Base-by-base conservation (phyloP, 2,888 invertebrate species). In the Drosophila suboccidentalis region DNA sequence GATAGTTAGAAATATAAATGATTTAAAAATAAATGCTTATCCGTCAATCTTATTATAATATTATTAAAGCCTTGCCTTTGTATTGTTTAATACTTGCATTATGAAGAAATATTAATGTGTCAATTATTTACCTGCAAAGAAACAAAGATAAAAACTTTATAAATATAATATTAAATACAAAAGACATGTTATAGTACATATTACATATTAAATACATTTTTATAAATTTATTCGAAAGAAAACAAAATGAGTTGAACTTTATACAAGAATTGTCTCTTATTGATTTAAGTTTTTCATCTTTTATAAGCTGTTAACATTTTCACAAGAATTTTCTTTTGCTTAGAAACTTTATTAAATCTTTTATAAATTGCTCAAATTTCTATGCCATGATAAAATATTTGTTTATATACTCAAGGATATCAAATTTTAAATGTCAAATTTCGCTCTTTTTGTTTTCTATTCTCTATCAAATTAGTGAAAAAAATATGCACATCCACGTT, bases 401-500 rank as follows among this genome's bases (percentile, higher is more conserved):
- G 3, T 26, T 5, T 26, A 26, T n/a, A 51, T 15, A 22, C n/a
- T n/a, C 9, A 43, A 10, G 19, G 10, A 34, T 11, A 32, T 11
- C 6, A 13, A 32, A 41, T 41, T 41, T 17, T 29, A n/a, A 58
- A 63, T 64, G 75, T 66, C 63, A 67, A 67, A 71, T 58, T 46
- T 63, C 66, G 75, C 72, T 69, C 65, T 64, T 69, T 66, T 34
- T 15, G 19, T 61, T 53, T 65, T 55, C 66, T 32, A 63, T 61
- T 54, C 51, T 67, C 69, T 72, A 63, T 76, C 64, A 81, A 81
- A 81, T 81, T 79, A 79, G 81, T 74, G 78, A 71, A 78, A 74
- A 74, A 79, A 81, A 79, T 79, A 79, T 81, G 78, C 82, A 80
- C 71, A 72, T 80, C 62, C 80, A 80, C 71, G 80, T 76, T 65